A percentile compares a stretch with the other conserved stretches of the same genome.
Conservation (phyloP, 2,113 vertebrate species). For the Hemibagrus wyckioides region DNA sequence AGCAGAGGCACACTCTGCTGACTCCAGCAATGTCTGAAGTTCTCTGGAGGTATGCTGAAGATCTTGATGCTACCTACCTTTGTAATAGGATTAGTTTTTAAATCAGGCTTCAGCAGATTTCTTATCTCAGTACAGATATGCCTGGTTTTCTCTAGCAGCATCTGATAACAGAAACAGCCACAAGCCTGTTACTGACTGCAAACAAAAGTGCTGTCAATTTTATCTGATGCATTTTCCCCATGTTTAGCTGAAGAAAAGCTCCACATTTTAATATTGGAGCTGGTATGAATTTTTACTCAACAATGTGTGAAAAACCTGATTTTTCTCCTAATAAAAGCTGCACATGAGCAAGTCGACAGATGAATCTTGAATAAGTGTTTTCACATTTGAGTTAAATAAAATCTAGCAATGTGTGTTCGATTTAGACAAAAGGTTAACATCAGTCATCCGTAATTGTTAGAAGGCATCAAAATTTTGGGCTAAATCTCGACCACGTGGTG, state of each 20-base stretch:
- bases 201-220: not conserved
- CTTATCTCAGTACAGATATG: constrained; percentile 76
- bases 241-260: not conserved
- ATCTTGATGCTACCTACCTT: constrained; percentile 68
- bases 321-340: not conserved
- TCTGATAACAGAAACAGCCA: constrained; percentile 48
- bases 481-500: not conserved
- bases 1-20: not conserved
- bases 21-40: not conserved
- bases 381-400: not conserved
- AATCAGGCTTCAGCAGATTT: constrained; percentile 64
- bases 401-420: not conserved
- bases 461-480: too few species aligned
- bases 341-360: not conserved
- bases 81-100: constrained; percentile 53
- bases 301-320: not conserved
- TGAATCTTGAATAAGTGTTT: not conserved
- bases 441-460: not conserved
- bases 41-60: not conserved
- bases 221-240: not conserved
- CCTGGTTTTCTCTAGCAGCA: constrained; percentile 69
- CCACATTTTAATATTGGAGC: not conserved
- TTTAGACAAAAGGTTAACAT: not conserved
- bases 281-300: not conserved
- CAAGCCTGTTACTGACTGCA: not conserved